A percentile compares a stretch with the other conserved stretches of the same genome.
Conservation (phyloP, 2,888 invertebrate species). For the Pelosia muscerda region DNA sequence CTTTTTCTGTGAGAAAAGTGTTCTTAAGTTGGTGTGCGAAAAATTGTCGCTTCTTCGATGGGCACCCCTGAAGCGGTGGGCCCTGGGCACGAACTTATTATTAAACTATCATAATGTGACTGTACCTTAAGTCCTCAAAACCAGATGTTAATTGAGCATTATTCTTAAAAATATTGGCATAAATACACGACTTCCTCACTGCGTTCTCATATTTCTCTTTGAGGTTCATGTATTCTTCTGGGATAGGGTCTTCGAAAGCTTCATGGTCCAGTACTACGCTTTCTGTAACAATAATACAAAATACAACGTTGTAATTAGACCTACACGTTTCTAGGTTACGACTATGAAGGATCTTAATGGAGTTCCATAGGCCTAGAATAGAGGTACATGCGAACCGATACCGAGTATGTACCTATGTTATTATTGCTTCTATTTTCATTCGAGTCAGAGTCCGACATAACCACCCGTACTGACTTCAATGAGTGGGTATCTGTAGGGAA, state of each 20-base stretch:
- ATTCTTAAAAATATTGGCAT: constrained; percentile 89
- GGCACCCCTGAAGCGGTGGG: too few species aligned
- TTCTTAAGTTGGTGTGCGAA: too few species aligned
- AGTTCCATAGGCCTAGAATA: too few species aligned
- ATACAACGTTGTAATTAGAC: neutral
- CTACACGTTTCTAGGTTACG: neutral
- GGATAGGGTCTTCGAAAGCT: constrained; percentile 87
- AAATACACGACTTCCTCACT: constrained; percentile 90
- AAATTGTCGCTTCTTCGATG: too few species aligned
- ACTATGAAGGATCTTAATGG: neutral
- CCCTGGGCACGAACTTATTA: too few species aligned
- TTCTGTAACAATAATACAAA: constrained; percentile 56
- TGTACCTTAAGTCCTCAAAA: constrained; percentile 91
- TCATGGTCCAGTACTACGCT: constrained; percentile 81
- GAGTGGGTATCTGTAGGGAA: too few species aligned
- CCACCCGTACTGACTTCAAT: too few species aligned
- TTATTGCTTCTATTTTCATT: too few species aligned
- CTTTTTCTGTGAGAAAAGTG: too few species aligned
- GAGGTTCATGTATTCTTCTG: constrained; percentile 91
- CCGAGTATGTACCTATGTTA: too few species aligned
- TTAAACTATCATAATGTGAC: neutral
- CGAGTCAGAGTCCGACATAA: too few species aligned
- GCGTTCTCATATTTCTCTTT: constrained; percentile 93
- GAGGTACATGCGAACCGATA: too few species aligned
- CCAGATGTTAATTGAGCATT: constrained; percentile 89